These are phyloP conservation scores for Plecotus auritus DNA, from an alignment of 2,113 vertebrate species.

Conservation along the genomic window DNA sequence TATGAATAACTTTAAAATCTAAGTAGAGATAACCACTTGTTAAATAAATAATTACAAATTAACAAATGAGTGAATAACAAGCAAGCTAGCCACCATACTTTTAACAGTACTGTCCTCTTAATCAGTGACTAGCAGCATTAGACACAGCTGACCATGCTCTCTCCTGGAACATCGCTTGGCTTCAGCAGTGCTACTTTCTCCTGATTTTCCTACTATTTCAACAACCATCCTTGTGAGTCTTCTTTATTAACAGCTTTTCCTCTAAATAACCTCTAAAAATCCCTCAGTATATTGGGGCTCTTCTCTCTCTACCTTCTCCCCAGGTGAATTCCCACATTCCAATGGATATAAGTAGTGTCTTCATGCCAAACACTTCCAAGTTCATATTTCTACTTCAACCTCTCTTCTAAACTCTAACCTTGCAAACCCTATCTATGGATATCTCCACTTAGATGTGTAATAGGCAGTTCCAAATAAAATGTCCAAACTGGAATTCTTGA, in stretches of 20 bases:
- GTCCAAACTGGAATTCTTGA: background rate
- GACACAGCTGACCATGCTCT: background rate
- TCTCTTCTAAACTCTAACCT: background rate
- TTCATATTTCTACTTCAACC: background rate
- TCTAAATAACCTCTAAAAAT: background rate
- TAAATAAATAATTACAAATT: background rate
- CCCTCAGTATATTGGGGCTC: background rate
- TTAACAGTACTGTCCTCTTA: background rate
- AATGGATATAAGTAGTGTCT: background rate
- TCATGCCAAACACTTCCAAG: background rate
- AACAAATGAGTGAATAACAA: background rate
- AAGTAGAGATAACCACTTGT: conserved; percentile 7
- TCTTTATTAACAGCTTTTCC: background rate
- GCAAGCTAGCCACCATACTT: background rate
- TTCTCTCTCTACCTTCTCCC: background rate
- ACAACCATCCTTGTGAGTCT: background rate
- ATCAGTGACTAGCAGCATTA: background rate
- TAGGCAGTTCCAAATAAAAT: background rate
- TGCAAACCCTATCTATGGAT: background rate
- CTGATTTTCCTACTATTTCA: background rate
- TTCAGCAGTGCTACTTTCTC: background rate
- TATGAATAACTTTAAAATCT: background rate
- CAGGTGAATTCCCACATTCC: background rate
- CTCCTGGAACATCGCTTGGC: background rate
- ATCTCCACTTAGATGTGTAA: background rate